Conservation (phyloP, 2,797 vertebrate genomes). For the Dallia pectoralis region DNA sequence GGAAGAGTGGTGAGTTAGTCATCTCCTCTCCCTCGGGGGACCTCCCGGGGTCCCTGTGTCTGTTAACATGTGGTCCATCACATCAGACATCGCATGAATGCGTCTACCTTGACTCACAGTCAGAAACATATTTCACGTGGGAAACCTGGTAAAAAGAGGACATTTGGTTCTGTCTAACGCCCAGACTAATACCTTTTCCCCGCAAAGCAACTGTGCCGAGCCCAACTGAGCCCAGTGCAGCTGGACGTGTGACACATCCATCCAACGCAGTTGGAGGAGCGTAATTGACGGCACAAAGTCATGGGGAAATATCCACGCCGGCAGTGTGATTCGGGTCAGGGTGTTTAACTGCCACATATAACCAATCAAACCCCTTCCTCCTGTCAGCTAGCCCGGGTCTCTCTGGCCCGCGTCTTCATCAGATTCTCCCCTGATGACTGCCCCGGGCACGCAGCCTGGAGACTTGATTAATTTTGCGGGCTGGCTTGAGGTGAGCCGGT, state of each 20-base stretch:
- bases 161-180: constrained; percentile 62
- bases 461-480: constrained; percentile 71
- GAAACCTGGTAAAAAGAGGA: constrained; percentile 51
- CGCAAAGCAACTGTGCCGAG: constrained; percentile 38
- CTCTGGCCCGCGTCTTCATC: constrained; percentile 14
- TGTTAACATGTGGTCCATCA: constrained; percentile 50
- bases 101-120: constrained; percentile 54
- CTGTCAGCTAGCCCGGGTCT: background rate
- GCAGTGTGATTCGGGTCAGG: background rate
- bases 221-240: background rate
- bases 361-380: background rate
- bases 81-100: constrained; percentile 69
- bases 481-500: constrained; percentile 69
- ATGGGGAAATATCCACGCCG: background rate
- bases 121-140: constrained; percentile 51
- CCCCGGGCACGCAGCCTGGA: constrained; percentile 34
- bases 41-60: constrained; percentile 52
- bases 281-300: background rate
- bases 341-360: background rate
- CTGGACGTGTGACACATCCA: background rate
- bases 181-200: constrained; percentile 47
- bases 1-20: constrained; percentile 73
- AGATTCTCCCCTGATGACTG: constrained; percentile 9
- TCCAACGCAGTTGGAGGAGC: background rate
- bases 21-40: constrained; percentile 64